Conservation (phyloP, 2,888 invertebrate genomes). For the Cepaea hortensis region DNA sequence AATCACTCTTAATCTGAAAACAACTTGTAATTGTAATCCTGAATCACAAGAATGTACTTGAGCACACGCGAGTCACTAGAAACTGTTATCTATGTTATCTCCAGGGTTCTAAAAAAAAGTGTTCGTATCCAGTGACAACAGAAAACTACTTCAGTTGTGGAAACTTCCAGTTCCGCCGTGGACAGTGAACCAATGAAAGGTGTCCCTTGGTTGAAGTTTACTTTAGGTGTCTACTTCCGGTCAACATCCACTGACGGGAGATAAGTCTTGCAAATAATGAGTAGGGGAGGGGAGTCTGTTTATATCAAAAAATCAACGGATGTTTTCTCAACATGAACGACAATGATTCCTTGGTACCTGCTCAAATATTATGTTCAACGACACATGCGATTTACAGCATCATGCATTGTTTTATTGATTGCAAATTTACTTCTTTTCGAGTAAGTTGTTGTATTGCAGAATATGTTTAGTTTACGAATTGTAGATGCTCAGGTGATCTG, state of each 20-base stretch:
- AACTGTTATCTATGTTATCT: not conserved
- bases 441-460: slow-evolving; percentile 52
- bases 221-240: not conserved
- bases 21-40: not conserved
- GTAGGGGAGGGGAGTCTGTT: slow-evolving; percentile 47
- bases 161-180: slow-evolving; percentile 25
- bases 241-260: slow-evolving; percentile 7
- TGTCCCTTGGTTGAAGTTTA: not conserved
- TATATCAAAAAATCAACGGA: slow-evolving; percentile 22
- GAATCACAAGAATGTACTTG: no score
- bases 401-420: slow-evolving; percentile 56
- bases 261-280: slow-evolving; percentile 37
- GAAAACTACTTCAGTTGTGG: not conserved
- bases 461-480: not conserved
- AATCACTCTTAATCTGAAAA: not conserved
- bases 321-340: slow-evolving; percentile 29
- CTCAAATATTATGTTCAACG: slow-evolving; percentile 62
- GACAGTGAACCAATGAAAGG: slow-evolving; percentile 24
- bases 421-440: slow-evolving; percentile 63
- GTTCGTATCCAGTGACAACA: slow-evolving; percentile 56
- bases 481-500: not conserved
- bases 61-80: no score
- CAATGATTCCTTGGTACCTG: slow-evolving; percentile 67
- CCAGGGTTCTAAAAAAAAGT: not conserved
- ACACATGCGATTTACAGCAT: slow-evolving; percentile 63